Evolutionary conservation across 2,113 vertebrate species (phyloP), one percentile per base, ranked within the genome.

Genomic region (Pelmatolapia mariae): DNA sequence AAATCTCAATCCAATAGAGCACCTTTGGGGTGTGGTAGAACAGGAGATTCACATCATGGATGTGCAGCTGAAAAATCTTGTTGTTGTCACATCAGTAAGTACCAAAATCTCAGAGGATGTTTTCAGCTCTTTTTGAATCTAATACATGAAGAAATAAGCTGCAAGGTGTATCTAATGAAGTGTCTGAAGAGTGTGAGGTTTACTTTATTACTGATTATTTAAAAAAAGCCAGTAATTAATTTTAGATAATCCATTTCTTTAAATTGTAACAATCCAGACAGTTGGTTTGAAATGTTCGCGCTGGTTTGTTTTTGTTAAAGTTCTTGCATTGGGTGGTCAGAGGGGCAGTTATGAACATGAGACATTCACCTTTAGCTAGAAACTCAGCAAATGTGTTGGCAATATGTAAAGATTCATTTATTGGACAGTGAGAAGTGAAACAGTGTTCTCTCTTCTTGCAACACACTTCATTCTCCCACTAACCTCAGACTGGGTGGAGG

Each of bases 401-500:
- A 53, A 82, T 66, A 36, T 68, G 18, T 63, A 40, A 86, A 52
- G 9, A 33, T 50, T 82, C 19, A 38, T 52, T 26, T 45, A 79
- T 8, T 47, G 43, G 33, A 26, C 5, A 80, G 24, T 15, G 9
- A 81, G 15, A 81, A 71, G 53, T 73, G 5, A 22, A 87, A 6
- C 40, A 13, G 40, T 16, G 15, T 84, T 85, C 24, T 61, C 26
- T 31, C 73, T 43, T 82, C 12, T 26, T 10, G 15, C 1, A 19
- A 63, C 61, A 36, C 9, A 54, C 52, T 40, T 43, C 10, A 6
- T 47, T 83, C 79, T 81, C n/a, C 36, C 11, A 4, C 29, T 73
- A 45, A 47, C 63, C 63, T 87, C 33, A 50, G 43, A 86, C 79
- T 45, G 22, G 38, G n/a, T 87, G 22, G 87, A 92, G 85, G 91